A percentile compares a stretch with the other conserved stretches of the same genome.
These are phyloP conservation scores for Lampris megalopsis DNA, from an alignment of 2,113 vertebrate species.

Conservation along the genomic window DNA sequence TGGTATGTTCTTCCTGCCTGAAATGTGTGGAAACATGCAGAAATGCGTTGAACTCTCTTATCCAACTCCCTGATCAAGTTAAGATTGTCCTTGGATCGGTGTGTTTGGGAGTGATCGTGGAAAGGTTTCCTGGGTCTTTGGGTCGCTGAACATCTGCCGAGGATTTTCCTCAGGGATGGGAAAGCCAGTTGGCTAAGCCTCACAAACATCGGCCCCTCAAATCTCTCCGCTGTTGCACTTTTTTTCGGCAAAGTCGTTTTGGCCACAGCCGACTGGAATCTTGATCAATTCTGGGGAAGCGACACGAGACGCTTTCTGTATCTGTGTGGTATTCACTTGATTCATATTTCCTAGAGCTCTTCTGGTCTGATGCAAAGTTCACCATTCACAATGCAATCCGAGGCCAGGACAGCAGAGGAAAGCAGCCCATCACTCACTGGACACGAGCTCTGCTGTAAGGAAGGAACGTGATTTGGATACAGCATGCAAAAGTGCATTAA, in stretches of 20 bases:
- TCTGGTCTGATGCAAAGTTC: slow-evolving; percentile 47
- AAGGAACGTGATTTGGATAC: slow-evolving; percentile 39
- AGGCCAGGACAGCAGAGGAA: slow-evolving; percentile 39
- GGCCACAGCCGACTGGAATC: slow-evolving; percentile 31
- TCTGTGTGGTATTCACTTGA: slow-evolving; percentile 52
- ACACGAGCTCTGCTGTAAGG: background rate
- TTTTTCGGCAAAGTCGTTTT: slow-evolving; percentile 50
- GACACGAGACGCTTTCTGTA: slow-evolving; percentile 45
- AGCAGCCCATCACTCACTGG: background rate
- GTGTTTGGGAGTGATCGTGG: background rate
- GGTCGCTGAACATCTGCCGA: slow-evolving; percentile 11
- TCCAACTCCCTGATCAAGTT: slow-evolving; percentile 12
- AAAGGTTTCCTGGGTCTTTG: slow-evolving; percentile 14
- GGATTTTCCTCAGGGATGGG: slow-evolving; percentile 14
- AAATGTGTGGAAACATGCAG: slow-evolving; percentile 24
- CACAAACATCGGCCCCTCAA: slow-evolving; percentile 11
- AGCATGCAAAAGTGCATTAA: slow-evolving; percentile 55
- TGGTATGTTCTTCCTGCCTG: background rate
- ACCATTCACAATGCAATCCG: slow-evolving; percentile 33
- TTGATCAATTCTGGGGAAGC: slow-evolving; percentile 51
- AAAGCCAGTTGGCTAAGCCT: slow-evolving; percentile 16
- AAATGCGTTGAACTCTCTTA: slow-evolving; percentile 47
- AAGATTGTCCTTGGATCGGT: slow-evolving; percentile 36
- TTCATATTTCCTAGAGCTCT: slow-evolving; percentile 45
- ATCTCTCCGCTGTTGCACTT: slow-evolving; percentile 35